Conservation (phyloP, 2,113 vertebrate species). For the Sula dactylatra region DNA sequence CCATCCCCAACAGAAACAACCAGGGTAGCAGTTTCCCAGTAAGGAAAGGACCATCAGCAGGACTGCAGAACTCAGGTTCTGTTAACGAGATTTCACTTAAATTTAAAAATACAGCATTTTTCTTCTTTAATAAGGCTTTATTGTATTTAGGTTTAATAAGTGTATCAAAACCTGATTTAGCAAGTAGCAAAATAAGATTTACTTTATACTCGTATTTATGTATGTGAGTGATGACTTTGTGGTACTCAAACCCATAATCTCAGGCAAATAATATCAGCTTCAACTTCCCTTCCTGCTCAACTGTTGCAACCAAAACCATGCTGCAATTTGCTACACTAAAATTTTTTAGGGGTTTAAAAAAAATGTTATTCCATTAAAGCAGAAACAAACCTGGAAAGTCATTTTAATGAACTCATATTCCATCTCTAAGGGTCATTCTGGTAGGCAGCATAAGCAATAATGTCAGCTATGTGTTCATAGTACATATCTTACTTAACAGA, state of each 20-base stretch:
- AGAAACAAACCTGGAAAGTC: background rate
- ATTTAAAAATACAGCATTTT: background rate
- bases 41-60: background rate
- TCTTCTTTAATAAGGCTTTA: background rate
- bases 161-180: background rate
- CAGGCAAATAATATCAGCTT: conserved; percentile 38
- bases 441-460: background rate
- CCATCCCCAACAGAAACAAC: background rate
- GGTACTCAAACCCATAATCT: conserved; percentile 14
- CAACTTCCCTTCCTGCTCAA: conserved; percentile 33
- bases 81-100: background rate
- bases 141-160: background rate
- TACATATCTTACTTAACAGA: background rate
- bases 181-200: background rate
- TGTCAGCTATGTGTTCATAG: background rate
- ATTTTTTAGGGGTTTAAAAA: background rate
- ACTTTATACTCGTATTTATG: background rate
- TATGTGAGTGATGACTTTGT: background rate
- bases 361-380: background rate
- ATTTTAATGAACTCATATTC: background rate
- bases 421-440: background rate
- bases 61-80: background rate
- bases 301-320: conserved; percentile 27
- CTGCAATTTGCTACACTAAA: background rate
- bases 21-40: background rate